These are phyloP conservation scores for Streptopelia turtur DNA, from an alignment of 2,797 vertebrate genomes.

Conservation along the genomic window DNA sequence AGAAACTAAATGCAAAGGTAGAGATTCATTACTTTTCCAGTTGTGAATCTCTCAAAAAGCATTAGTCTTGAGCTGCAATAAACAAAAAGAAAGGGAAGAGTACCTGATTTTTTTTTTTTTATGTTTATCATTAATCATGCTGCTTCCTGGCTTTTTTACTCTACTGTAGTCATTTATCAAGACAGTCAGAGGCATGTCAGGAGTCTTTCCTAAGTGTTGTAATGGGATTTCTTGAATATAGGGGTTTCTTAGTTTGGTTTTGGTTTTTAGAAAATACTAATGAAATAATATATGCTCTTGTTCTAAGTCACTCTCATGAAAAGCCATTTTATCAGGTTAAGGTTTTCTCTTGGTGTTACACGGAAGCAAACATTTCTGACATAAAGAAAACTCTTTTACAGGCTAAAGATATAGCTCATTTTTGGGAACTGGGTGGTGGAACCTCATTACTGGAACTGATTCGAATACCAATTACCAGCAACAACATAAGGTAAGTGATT, in stretches of 20 bases:
- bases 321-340: background rate
- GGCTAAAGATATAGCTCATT: slow-evolving; percentile 94
- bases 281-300: background rate
- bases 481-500: slow-evolving; percentile 82
- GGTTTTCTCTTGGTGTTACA: background rate
- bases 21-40: background rate
- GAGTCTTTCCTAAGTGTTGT: background rate
- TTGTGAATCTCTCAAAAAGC: background rate
- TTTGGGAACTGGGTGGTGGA: slow-evolving; percentile 97
- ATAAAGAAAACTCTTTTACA: slow-evolving; percentile 66
- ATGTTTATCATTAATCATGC: background rate
- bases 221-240: background rate
- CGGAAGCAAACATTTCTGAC: background rate
- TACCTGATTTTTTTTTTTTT: background rate
- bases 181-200: background rate
- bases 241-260: background rate
- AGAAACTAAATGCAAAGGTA: background rate
- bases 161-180: background rate
- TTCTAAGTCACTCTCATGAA: background rate
- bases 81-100: background rate
- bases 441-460: slow-evolving; percentile 91
- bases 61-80: background rate
- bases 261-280: background rate
- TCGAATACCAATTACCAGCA: slow-evolving; percentile 86
- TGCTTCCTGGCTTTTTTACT: background rate